Evolutionary conservation across 2,797 vertebrate species (phyloP).

Genomic region (Halcyon leucocephala): DNA sequence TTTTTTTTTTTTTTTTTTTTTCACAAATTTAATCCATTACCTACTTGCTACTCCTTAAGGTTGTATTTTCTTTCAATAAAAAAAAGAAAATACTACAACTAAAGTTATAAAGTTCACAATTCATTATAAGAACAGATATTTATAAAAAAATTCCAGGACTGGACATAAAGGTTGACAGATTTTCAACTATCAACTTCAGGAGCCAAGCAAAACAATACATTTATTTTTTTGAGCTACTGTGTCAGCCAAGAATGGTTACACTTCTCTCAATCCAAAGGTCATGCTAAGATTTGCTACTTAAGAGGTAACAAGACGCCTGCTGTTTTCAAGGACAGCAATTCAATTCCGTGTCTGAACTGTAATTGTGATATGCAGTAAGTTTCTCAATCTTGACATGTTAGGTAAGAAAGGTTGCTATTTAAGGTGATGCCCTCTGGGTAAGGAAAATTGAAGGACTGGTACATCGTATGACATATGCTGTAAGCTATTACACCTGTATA

Average conservation of each 20-base stretch:
- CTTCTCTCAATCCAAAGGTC: slow-evolving; percentile 70
- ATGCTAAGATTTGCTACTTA: slow-evolving; percentile 72
- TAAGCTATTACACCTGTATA: slow-evolving; percentile 37
- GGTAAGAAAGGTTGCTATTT: slow-evolving; percentile 64
- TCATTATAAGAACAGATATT: background rate
- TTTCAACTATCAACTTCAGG: slow-evolving; percentile 44
- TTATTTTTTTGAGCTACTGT: slow-evolving; percentile 50
- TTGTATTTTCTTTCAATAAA: background rate
- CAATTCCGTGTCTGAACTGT: slow-evolving; percentile 69
- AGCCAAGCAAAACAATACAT: slow-evolving; percentile 57
- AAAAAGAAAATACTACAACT: background rate
- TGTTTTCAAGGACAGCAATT: slow-evolving; percentile 76
- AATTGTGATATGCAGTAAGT: slow-evolving; percentile 58
- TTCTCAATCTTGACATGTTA: slow-evolving; percentile 62
- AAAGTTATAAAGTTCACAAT: background rate
- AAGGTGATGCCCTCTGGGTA: slow-evolving; percentile 50
- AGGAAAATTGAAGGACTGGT: slow-evolving; percentile 50
- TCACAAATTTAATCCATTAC: background rate
- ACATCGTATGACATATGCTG: background rate
- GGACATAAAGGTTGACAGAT: slow-evolving; percentile 3
- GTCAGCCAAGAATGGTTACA: slow-evolving; percentile 64
- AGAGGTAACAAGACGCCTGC: slow-evolving; percentile 69
- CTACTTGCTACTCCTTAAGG: background rate
- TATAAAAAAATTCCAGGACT: background rate
- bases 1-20: too few relatives aligned